Conservation (phyloP, 2,888 invertebrate species). For the Mamestra brassicae region DNA sequence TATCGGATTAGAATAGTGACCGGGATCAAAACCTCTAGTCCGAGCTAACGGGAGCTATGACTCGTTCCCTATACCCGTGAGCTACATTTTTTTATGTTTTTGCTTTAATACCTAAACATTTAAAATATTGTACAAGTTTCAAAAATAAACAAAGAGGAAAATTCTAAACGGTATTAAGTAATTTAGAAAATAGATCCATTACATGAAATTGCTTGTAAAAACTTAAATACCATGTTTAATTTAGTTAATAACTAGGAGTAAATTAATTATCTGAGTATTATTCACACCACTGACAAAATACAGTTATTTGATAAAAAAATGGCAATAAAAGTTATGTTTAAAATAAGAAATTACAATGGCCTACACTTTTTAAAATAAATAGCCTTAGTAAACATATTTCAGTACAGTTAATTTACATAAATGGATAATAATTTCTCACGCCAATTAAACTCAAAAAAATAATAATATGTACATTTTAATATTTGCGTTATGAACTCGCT, state of each 20-base stretch:
- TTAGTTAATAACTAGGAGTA: neutral
- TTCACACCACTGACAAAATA: neutral
- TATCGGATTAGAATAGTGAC: too few species aligned
- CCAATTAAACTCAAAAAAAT: slow-evolving; percentile 1
- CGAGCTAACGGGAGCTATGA: too few species aligned
- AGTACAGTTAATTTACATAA: neutral
- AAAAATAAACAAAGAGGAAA: neutral
- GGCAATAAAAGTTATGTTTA: neutral
- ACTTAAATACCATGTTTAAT: neutral
- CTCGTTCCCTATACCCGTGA: too few species aligned
- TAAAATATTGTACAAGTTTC: too few species aligned
- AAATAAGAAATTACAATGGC: neutral
- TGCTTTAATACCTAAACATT: too few species aligned
- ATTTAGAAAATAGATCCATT: neutral
- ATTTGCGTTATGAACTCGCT: slow-evolving; percentile 10
- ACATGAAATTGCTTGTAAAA: neutral
- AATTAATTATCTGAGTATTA: neutral
- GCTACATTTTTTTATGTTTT: too few species aligned
- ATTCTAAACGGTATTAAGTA: neutral
- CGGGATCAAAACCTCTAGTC: too few species aligned
- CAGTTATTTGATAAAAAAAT: neutral
- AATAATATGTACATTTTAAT: neutral
- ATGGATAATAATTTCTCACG: neutral
- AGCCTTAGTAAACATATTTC: neutral
- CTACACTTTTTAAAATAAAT: neutral